phyloP scores from a whole-genome alignment of 2,113 vertebrate species.

The Elephas maximus region DNA sequence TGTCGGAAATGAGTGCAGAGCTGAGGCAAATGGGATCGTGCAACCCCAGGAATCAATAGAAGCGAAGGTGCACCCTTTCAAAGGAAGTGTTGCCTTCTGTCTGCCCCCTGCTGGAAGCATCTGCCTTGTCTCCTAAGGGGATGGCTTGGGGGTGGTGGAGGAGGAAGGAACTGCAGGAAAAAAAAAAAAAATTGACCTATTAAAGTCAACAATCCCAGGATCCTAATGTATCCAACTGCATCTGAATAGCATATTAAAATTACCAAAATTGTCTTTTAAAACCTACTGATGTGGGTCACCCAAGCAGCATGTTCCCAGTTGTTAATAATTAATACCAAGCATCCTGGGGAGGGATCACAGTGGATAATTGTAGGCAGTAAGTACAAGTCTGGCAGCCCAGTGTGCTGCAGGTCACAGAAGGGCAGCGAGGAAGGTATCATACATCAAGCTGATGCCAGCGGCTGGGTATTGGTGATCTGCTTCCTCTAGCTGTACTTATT shows the following conservation, averaged over 20 bases:
- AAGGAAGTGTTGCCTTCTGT: slow-evolving; percentile 56
- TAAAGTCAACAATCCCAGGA: slow-evolving; percentile 86
- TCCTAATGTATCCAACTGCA: slow-evolving; percentile 83
- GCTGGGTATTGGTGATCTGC: slow-evolving; percentile 84
- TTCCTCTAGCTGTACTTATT: slow-evolving; percentile 86
- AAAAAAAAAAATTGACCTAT: slow-evolving; percentile 77
- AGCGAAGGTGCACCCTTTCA: slow-evolving; percentile 15
- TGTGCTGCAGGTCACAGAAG: slow-evolving; percentile 82
- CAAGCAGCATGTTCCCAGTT: slow-evolving; percentile 74
- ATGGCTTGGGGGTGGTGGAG: neutral
- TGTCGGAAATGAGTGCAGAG: neutral
- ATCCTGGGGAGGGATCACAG: slow-evolving; percentile 73
- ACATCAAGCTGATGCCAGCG: slow-evolving; percentile 85
- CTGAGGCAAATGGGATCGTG: neutral
- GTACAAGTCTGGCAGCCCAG: slow-evolving; percentile 81
- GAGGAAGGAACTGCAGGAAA: neutral
- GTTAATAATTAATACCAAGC: slow-evolving; percentile 88
- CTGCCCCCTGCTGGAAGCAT: slow-evolving; percentile 85
- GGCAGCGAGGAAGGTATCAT: slow-evolving; percentile 85
- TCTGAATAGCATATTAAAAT: slow-evolving; percentile 87
- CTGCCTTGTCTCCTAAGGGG: slow-evolving; percentile 62
- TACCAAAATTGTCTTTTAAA: slow-evolving; percentile 85
- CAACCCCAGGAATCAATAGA: neutral
- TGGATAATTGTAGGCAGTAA: slow-evolving; percentile 80
- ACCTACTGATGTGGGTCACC: slow-evolving; percentile 85